Evolutionary conservation across 2,888 invertebrate species (phyloP), one percentile per base, ranked within the genome.

Genomic region (Elgonia sp.): DNA sequence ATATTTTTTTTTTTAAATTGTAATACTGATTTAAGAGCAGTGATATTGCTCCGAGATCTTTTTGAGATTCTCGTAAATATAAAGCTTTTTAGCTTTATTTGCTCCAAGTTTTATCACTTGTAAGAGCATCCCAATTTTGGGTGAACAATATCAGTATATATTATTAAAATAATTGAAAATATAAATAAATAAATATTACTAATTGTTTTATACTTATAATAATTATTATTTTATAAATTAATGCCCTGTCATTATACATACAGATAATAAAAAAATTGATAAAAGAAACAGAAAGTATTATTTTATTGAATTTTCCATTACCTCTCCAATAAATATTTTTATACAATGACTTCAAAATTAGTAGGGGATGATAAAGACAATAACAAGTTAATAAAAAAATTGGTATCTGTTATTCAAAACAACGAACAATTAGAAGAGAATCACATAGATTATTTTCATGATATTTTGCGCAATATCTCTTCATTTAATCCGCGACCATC

Each of bases 361-460:
- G n/a, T n/a, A n/a, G n/a, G n/a, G n/a, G n/a, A n/a, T n/a, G n/a
- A n/a, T n/a, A n/a, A n/a, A n/a, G n/a, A 9, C 7, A 42, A 9
- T 42, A 42, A 7, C 7, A 42, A 12, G 12, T 42, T 42, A 10
- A 50, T 14, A 14, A 14, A 50, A 10, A 50, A 55, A 18, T n/a
- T 18, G 7, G 4, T 18, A 4, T 18, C 4, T 18, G 10, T 55
- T 60, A n/a, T 60, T 60, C 21, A 29, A 12, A 29, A 21, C 1
- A 12, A 7, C 6, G 14, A 12, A 60, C 7, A 5, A 60, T 29
- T 60, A 29, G 65, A 65, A 63, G 77, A 77, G 21, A 40, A 39
- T 65, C 65, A 65, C n/a, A 77, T 77, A 4, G 77, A 77, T 8
- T 77, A 20, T 16, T 77, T 77, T 63, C 20, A 76, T 50, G 14